Evolutionary conservation across 2,113 vertebrate species (phyloP), one percentile per base, ranked within the genome.

Genomic region (Cryptoleucopteryx plumbea): DNA sequence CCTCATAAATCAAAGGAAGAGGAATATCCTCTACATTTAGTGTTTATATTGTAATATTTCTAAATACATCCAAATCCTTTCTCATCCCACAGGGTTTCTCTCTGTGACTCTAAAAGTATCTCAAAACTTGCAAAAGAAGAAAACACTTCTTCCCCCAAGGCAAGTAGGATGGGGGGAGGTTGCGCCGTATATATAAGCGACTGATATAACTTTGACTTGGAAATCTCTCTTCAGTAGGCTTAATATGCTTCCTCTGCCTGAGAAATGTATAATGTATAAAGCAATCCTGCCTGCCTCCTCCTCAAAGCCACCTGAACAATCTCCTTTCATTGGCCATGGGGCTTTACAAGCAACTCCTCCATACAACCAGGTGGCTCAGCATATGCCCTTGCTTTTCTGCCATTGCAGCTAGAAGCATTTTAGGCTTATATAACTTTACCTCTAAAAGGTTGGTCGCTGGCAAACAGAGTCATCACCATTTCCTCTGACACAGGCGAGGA

Each of bases 291-390:
- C 70, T 85, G 94, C 91, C 82, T 96, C 74, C 74, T 80, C 50
- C 86, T 86, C 82, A 95, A 96, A 97, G 96, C 96, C 95, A 97
- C 96, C 95, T 97, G 95, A 97, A 96, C 91, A 97, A 97, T 97
- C 97, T 90, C 79, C 91, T 97, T 97, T 93, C 95, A 94, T 94
- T 97, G 95, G 97, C 95, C 95, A 96, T 62, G 93, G 94, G 75
- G 84, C 96, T 95, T 97, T 97, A 74, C 48, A 40, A 81, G 74
- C 71, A 85, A 67, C 84, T 85, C 55, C 74, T 93, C 87, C 21
- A 5, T 58, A 77, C 26, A 77, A 47, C 71, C 94, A 97, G 96
- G 95, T 97, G 82, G 78, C 71, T 89, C 4, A 0, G 87, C 25
- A 43, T 34, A 59, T 27, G 58, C 82, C 67, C 74, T 83, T 61